phyloP scores from a whole-genome alignment of 1,140 invertebrate genomes.

The Eubasilissa regina region DNA sequence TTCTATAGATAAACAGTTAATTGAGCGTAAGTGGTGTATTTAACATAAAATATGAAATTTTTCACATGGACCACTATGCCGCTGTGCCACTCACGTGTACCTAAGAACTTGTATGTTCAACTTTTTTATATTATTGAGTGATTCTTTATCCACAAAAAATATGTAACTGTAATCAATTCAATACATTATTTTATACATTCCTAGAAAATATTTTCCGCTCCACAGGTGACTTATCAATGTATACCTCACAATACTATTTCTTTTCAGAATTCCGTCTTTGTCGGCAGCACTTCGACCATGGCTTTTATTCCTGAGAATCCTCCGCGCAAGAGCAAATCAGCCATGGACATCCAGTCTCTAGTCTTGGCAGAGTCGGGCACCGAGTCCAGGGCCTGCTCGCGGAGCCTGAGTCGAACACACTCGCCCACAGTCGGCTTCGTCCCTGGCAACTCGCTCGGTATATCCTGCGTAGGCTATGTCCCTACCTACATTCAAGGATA shows the following conservation, averaged over 20 bases:
- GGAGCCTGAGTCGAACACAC: conserved; percentile 40
- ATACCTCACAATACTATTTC: not conserved
- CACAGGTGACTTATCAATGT: no score
- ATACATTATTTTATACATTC: no score
- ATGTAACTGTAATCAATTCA: no score
- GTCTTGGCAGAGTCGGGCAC: conserved; percentile 72
- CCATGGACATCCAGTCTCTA: conserved; percentile 85
- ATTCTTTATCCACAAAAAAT: no score
- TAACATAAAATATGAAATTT: no score
- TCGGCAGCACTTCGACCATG: conserved; percentile 78
- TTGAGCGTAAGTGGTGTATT: no score
- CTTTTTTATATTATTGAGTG: no score
- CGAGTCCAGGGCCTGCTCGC: conserved; percentile 28
- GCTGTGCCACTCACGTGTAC: no score
- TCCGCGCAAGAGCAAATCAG: conserved; percentile 84
- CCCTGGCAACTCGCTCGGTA: conserved; percentile 55
- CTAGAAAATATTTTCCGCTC: no score
- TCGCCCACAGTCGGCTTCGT: conserved; percentile 57
- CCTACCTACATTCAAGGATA: conserved; percentile 29
- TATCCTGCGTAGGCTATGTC: conserved; percentile 46
- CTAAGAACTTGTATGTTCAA: no score
- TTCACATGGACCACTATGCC: no score
- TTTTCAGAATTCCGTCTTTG: conserved; percentile 87
- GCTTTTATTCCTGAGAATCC: conserved; percentile 74
- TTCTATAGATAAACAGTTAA: no score